These are phyloP conservation scores for Meloidogyne chitwoodi DNA, from an alignment of 1,140 invertebrate species.

Conservation along the genomic window DNA sequence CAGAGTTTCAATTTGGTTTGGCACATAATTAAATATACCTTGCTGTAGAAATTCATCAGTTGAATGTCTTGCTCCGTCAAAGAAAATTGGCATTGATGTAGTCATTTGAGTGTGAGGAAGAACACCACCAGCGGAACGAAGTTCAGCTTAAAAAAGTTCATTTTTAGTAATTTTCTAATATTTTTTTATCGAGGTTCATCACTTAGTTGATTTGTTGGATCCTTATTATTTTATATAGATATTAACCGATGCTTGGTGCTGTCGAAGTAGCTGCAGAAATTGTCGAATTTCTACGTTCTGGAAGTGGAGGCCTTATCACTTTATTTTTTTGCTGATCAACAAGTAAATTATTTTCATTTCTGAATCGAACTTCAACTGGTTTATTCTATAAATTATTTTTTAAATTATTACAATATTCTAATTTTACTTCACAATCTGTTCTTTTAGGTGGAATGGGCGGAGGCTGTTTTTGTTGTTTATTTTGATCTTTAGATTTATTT, in stretches of 20 bases:
- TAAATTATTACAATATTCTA: not conserved
- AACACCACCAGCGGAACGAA: not conserved
- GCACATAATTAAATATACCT: not conserved
- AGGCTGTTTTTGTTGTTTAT: not conserved
- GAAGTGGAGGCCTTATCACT: slow-evolving; percentile 11
- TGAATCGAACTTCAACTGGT: not conserved
- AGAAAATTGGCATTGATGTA: not conserved
- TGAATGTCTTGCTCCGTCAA: not conserved
- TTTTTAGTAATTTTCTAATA: too few relatives aligned
- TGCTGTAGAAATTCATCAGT: not conserved
- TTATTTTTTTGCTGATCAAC: not conserved
- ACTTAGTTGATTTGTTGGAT: too few relatives aligned
- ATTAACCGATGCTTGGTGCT: slow-evolving; percentile 24
- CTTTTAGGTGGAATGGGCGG: slow-evolving; percentile 8
- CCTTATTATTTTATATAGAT: too few relatives aligned
- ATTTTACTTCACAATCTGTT: not conserved
- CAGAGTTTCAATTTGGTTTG: not conserved
- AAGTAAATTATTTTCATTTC: not conserved
- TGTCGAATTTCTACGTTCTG: slow-evolving; percentile 36
- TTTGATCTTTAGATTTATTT: not conserved
- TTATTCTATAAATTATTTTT: not conserved
- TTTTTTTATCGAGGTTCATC: too few relatives aligned
- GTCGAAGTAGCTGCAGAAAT: slow-evolving; percentile 38
- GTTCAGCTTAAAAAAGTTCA: not conserved
- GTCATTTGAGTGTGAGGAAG: not conserved